Evolutionary conservation across 2,888 invertebrate species (phyloP), one percentile per base, ranked within the genome.

Genomic region (Argyresthia goedartella): DNA sequence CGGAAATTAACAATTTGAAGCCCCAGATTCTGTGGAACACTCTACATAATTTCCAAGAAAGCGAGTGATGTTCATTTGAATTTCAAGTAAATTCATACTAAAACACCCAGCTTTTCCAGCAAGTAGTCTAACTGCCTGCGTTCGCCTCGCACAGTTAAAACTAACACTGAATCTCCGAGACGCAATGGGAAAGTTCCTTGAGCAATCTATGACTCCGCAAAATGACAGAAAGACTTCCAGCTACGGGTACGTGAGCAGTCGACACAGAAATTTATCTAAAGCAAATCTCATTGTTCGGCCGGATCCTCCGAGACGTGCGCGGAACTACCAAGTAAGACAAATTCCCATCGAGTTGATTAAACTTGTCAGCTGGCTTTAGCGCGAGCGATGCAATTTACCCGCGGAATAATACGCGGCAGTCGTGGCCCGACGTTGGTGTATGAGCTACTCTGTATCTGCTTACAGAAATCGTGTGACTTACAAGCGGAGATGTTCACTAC

Each of bases 321-420:
- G 67, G 75, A 78, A 78, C 73, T 75, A 67, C 61, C 72, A 74
- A 75, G 71, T 71, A 78, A 81, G 76, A 79, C 76, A 71, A 79
- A 81, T 80, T 80, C 72, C 73, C 76, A 79, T 77, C 71, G 77
- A 73, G 67, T 78, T 81, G 78, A 81, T 81, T 82, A 80, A 81
- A 81, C 71, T 77, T 76, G 76, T 76, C 77, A 74, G 76, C 62
- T 64, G 64, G 59, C 61, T 66, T 65, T 67, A 65, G 67, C 65
- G 59, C 62, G 49, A 25, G 67, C 66, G 72, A 76, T 80, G 79
- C 76, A 75, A 76, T 77, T 78, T 73, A 69, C 61, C 64, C 60
- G 59, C 66, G 60, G 57, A 59, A 56, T 55, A 57, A 55, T 55
- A 54, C 53, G 52, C 47, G 50, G 52, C 51, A 54, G 49, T 52